A percentile compares a stretch with the other conserved stretches of the same genome.
Evolutionary conservation across 1,140 invertebrate species (phyloP).

Genomic region (Dermatophagoides farinae): DNA sequence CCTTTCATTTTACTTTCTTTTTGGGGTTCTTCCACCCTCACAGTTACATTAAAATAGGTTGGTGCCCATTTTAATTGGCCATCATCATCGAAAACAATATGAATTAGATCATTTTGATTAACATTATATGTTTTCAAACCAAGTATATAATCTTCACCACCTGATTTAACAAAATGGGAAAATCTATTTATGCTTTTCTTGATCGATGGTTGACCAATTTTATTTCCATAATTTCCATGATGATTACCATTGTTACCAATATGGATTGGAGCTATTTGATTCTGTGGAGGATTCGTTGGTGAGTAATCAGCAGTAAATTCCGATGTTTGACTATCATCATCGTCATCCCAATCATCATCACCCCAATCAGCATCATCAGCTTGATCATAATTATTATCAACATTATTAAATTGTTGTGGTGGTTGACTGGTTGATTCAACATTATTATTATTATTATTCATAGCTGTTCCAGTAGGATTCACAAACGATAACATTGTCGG

Average conservation of each 20-base stretch:
- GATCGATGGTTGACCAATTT: constrained; percentile 20
- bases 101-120: constrained; percentile 16
- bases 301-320: constrained; percentile 24
- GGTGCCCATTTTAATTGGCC: constrained; percentile 18
- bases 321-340: constrained; percentile 73
- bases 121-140: constrained; percentile 38
- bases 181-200: constrained; percentile 62
- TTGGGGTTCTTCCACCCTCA: constrained; percentile 70
- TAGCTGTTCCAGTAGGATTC: neutral
- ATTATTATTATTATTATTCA: neutral
- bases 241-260: neutral
- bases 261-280: constrained; percentile 14
- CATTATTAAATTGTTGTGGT: neutral
- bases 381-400: neutral
- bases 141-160: constrained; percentile 74
- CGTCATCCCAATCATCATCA: constrained; percentile 54
- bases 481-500: neutral
- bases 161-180: constrained; percentile 72
- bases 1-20: constrained; percentile 93
- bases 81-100: constrained; percentile 16
- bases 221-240: too few relatives aligned
- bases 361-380: constrained; percentile 20
- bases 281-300: constrained; percentile 14
- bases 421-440: neutral
- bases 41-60: constrained; percentile 16